Base-by-base conservation (phyloP, 2,888 invertebrate genomes). In the Drosophila suboccidentalis region DNA sequence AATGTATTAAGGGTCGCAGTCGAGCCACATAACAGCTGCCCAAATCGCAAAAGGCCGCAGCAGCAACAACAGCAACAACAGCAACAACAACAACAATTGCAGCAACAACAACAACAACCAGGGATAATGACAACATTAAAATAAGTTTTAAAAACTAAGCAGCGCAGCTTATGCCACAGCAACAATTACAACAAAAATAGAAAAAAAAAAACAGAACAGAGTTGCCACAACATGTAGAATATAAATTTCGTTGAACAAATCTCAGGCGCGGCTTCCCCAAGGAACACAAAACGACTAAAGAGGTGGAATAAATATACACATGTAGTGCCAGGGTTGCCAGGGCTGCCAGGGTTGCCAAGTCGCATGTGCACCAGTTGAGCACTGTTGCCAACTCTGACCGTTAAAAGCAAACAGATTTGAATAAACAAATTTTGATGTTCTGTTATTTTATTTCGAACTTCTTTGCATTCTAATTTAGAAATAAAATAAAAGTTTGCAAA, bases 161-260 rank as follows among this genome's bases (percentile, higher is more conserved):
- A 78, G 66, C 70, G 70, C 70, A 54, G 71, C 81, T 81, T 80
- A 71, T 69, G 72, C 78, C 77, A 78, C n/a, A n/a, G n/a, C n/a
- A n/a, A n/a, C n/a, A n/a, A n/a, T n/a, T n/a, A n/a, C 44, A 66
- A 61, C 55, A 63, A 44, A n/a, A 58, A 50, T 41, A 71, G 62
- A 71, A 47, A 26, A 54, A 39, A 29, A 68, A 68, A 58, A 70
- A 47, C 41, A 57, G 34, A 49, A 17, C 43, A 58, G 34, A 19
- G 55, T n/a, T 60, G 46, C 22, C 49, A 57, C 55, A 69, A 69
- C 61, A 75, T 83, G 81, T 82, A 61, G 75, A 73, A 82, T 67
- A 82, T 84, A 80, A 82, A 82, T 84, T 82, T 82, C 61, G 76
- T 70, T 71, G 63, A 68, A 66, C 76, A 80, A 83, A 83, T 80